These are phyloP conservation scores for Metridium senile DNA, from an alignment of 92 coral and sea anemone species.

Conservation along the genomic window DNA sequence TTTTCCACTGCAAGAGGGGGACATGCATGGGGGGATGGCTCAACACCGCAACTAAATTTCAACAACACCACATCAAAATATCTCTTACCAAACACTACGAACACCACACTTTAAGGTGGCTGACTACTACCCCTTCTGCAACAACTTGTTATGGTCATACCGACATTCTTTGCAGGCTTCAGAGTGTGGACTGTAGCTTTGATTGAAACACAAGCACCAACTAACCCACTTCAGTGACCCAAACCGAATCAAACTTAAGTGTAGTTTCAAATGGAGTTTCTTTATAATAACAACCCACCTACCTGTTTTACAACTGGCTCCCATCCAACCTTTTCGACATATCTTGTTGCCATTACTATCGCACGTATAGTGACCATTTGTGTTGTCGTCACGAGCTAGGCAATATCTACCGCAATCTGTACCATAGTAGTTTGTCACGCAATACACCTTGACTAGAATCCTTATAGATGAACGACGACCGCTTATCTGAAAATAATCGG, in stretches of 20 bases:
- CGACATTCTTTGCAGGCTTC: too few species aligned
- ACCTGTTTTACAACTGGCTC: conserved; percentile 73
- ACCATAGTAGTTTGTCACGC: conserved; percentile 77
- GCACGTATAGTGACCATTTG: conserved; percentile 84
- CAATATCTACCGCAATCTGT: conserved; percentile 81
- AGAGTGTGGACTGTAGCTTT: too few species aligned
- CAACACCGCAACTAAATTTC: too few species aligned
- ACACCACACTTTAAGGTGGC: too few species aligned
- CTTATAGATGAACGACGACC: conserved; percentile 78
- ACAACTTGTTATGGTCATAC: too few species aligned
- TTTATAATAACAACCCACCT: too few species aligned
- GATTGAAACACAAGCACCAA: too few species aligned
- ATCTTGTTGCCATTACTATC: conserved; percentile 75
- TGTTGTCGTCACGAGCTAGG: conserved; percentile 64
- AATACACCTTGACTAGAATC: conserved; percentile 71
- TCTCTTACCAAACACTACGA: too few species aligned
- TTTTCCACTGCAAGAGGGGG: too few species aligned
- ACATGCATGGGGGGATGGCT: too few species aligned
- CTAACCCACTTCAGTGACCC: not conserved
- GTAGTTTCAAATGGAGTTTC: not conserved
- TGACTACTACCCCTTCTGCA: too few species aligned
- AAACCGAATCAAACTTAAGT: not conserved
- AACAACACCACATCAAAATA: too few species aligned
- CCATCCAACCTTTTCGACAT: conserved; percentile 84
- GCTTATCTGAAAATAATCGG: conserved; percentile 41